Evolutionary conservation across 2,888 invertebrate genomes (phyloP).

Genomic region (Eucriotettix oculatus): DNA sequence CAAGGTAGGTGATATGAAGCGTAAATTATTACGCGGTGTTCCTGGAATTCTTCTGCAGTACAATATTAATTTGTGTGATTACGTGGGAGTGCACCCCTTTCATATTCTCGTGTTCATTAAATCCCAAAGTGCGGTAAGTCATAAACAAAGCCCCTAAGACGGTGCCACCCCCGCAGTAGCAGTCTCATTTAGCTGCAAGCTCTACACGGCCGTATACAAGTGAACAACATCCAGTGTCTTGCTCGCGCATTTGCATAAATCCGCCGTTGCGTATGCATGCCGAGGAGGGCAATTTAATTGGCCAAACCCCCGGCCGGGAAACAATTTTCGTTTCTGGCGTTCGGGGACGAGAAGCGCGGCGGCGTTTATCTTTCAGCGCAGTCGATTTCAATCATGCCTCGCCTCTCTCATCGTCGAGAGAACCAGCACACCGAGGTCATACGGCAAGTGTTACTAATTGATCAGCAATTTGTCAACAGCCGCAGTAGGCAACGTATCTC

Average conservation of each 20-base stretch:
- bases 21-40: too few relatives aligned
- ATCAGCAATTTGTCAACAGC: too few relatives aligned
- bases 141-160: not conserved
- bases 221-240: not conserved
- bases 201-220: not conserved
- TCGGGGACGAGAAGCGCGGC: not conserved
- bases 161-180: not conserved
- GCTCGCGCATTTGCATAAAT: conserved; percentile 3
- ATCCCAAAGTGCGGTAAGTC: not conserved
- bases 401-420: not conserved
- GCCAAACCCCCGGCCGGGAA: conserved; percentile 1
- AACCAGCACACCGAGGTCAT: not conserved
- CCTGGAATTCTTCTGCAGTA: too few relatives aligned
- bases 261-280: conserved; percentile 1
- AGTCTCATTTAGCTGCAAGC: not conserved
- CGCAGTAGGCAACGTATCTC: too few relatives aligned
- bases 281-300: conserved; percentile 3
- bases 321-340: conserved; percentile 1
- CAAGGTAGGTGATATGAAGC: too few relatives aligned
- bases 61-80: too few relatives aligned
- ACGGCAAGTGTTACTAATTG: too few relatives aligned
- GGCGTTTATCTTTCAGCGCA: not conserved
- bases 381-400: not conserved
- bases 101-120: not conserved
- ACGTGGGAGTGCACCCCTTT: not conserved